Base-by-base conservation (phyloP, 2,113 vertebrate species). In the Bucco capensis region DNA sequence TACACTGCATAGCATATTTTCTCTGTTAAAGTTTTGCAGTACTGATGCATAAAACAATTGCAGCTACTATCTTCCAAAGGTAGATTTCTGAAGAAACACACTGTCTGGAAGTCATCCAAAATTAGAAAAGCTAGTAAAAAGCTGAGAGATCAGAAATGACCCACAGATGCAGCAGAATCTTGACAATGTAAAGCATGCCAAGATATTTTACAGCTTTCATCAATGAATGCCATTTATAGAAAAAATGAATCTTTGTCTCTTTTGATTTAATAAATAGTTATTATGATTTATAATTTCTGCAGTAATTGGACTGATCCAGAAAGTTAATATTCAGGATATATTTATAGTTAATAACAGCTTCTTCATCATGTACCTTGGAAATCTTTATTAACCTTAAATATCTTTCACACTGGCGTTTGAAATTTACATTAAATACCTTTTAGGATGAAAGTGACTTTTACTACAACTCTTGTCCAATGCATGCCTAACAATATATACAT, bases 371-470 rank as follows among this genome's bases (percentile, higher is more conserved):
- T 69, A 94, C 27, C 31, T 87, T 51, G 53, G 65, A 91, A 76
- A 90, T 91, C 84, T 96, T 95, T 86, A 96, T 93, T 96, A 97
- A 95, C 71, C 81, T 81, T 84, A 85, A 91, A 62, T 92, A 89
- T 76, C 50, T 96, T 93, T 95, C 86, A 66, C 13, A 46, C 15
- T 79, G 74, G 77, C 86, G 72, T 91, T 64, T 91, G 85, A 91
- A 96, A 94, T 94, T 94, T 65, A 90, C 10, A 1, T 76, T 91
- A 92, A 95, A 94, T 75, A 31, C 8, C 66, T 90, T 88, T 97
- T 90, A 76, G 84, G 37, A 94, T 56, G 93, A 97, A 97, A 91
- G 94, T 97, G 94, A 97, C 93, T 97, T 97, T 97, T 95, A 79
- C 82, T 92, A 51, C 80, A 95, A 87, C 60, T 91, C 83, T 87